phyloP scores from a whole-genome alignment of 2,113 vertebrate genomes.

The Brachyhypopomus occidentalis region DNA sequence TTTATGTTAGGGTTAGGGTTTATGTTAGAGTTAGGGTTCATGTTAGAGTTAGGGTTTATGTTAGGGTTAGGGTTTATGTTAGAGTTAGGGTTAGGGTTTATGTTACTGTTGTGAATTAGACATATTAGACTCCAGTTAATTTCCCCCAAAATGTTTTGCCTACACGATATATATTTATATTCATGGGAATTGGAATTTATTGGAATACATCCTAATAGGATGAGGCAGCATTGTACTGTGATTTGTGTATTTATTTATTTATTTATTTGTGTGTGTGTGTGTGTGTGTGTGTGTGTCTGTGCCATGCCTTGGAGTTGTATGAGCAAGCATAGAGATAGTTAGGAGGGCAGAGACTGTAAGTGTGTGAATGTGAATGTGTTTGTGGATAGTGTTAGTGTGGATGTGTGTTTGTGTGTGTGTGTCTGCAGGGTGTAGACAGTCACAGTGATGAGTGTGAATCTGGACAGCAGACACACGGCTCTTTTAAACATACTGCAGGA shows the following conservation, averaged over 20 bases:
- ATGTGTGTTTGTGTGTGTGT: slow-evolving; percentile 28
- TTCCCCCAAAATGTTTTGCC: slow-evolving; percentile 53
- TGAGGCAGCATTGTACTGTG: slow-evolving; percentile 12
- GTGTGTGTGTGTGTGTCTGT: slow-evolving; percentile 25
- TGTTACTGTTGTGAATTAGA: not conserved
- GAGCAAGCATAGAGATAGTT: not conserved
- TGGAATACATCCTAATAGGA: not conserved
- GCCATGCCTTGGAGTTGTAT: slow-evolving; percentile 21
- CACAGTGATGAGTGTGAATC: slow-evolving; percentile 65
- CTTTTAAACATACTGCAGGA: slow-evolving; percentile 71
- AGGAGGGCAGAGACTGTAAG: not conserved
- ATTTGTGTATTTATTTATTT: not conserved
- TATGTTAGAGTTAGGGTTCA: no score
- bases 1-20: no score
- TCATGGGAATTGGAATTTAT: not conserved
- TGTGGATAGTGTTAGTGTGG: slow-evolving; percentile 32
- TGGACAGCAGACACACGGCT: slow-evolving; percentile 72
- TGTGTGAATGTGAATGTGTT: not conserved
- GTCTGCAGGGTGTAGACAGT: slow-evolving; percentile 28
- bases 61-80: no score
- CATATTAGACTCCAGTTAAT: no score
- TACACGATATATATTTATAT: not conserved
- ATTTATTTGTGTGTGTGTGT: not conserved
- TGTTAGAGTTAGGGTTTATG: no score
- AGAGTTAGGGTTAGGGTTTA: no score